A percentile compares a stretch with the other conserved stretches of the same genome.
Evolutionary conservation across 2,113 vertebrate genomes (phyloP).

Genomic region (Anhinga anhinga): DNA sequence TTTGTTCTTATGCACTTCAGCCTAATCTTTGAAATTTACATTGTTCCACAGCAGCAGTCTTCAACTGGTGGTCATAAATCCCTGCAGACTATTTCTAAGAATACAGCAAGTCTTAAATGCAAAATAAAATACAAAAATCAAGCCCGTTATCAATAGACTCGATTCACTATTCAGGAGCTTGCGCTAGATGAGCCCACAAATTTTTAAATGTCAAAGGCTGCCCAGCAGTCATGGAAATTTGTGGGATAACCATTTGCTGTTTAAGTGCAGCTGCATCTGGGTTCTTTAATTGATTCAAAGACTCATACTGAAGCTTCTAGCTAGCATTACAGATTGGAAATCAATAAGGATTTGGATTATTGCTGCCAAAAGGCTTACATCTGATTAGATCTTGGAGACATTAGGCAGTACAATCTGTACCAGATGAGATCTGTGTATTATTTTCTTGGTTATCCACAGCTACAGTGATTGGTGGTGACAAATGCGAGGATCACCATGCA

Average conservation of each 20-base stretch:
- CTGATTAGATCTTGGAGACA: not conserved
- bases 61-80: not conserved
- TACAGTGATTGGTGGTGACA: not conserved
- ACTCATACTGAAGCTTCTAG: not conserved
- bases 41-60: not conserved
- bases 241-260: not conserved
- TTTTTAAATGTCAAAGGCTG: not conserved
- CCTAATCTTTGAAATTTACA: not conserved
- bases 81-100: not conserved
- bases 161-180: not conserved
- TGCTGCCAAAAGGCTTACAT: not conserved
- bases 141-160: not conserved
- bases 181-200: not conserved
- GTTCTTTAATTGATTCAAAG: not conserved
- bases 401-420: not conserved
- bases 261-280: not conserved
- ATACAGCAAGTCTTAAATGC: not conserved
- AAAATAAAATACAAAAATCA: not conserved
- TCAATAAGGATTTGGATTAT: conserved; percentile 29
- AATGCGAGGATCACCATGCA: accelerated
- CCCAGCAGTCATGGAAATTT: not conserved
- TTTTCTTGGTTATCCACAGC: not conserved
- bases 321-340: not conserved
- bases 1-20: not conserved
- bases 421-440: not conserved